These are phyloP conservation scores for Lampris megalopsis DNA, from an alignment of 2,113 vertebrate genomes.

Conservation along the genomic window DNA sequence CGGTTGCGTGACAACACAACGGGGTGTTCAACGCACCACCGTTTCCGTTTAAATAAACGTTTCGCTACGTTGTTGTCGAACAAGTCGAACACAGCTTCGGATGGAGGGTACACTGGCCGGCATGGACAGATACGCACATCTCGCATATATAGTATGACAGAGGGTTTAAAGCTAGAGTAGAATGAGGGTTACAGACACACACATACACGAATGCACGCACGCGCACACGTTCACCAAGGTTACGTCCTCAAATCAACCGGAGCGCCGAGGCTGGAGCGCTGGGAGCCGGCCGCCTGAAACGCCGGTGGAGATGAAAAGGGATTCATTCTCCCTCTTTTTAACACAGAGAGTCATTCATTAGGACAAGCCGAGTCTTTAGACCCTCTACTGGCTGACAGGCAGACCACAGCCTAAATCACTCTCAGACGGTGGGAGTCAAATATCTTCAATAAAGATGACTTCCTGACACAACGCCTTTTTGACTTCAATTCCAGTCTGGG, in stretches of 20 bases:
- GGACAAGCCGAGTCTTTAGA: background rate
- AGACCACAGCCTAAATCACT: background rate
- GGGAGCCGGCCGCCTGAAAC: background rate
- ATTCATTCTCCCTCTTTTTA: background rate
- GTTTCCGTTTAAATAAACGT: too few species aligned
- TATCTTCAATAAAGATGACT: background rate
- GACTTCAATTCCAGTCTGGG: conserved; percentile 15
- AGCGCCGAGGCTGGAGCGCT: background rate
- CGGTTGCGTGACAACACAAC: too few species aligned
- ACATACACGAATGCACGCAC: background rate
- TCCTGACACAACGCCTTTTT: background rate
- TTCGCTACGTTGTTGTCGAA: too few species aligned
- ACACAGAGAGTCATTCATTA: conserved; percentile 3
- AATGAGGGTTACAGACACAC: background rate
- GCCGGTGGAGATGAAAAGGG: background rate
- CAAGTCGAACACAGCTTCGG: too few species aligned
- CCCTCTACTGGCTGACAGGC: background rate
- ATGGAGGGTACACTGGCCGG: too few species aligned
- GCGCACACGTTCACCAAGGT: background rate
- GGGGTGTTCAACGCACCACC: too few species aligned
- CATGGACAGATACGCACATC: too few species aligned
- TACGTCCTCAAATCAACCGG: conserved; percentile 5
- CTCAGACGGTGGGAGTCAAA: background rate
- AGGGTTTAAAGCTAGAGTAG: too few species aligned
- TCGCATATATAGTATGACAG: too few species aligned